Evolutionary conservation across 1,140 invertebrate genomes (phyloP), one percentile per base, ranked within the genome.

Genomic region (Drosophila elegans): DNA sequence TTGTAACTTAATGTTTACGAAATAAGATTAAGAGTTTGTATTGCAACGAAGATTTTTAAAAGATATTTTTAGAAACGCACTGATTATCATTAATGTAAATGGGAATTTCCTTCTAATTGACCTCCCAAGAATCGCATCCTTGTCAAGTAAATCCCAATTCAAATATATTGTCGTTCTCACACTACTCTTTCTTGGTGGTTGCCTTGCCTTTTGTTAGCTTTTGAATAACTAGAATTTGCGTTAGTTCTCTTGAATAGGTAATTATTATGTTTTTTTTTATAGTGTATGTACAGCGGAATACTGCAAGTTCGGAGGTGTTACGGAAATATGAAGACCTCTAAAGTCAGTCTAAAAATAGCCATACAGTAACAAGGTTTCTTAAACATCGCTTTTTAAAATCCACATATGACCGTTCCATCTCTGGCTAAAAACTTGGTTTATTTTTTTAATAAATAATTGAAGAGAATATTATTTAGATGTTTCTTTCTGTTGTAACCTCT

Each of bases 131-230:
- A 61, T 48, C 9, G 32, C 41, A 56, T 46, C 27, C 12, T 9
- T 38, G 41, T 48, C 25, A 39, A 38, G 42, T 57, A 38, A 45
- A 76, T 68, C 67, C 13, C 68, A 80, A 73, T 57, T 77, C 32
- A 52, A 36, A 51, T 46, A 49, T 84, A 84, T 84, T 84, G 81
- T 84, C 81, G 73, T 64, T 80, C 69, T 77, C 78, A 84, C 81
- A 79, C 74, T 60, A 59, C 38, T 36, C 62, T 62, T 42, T 54
- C 53, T 51, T 74, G 42, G 41, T 72, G 66, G 32, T 59, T 72
- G 5, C 9, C 16, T 68, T 39, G 41, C 9, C 27, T 41, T 61
- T 21, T 48, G 42, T 13, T 2, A 61, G 27, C 36, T 49, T 16
- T 48, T 13, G 16, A 41, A 49, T 41, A 34, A 27, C 16, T 10